A percentile compares a stretch with the other conserved stretches of the same genome.
Conservation (phyloP, 2,888 invertebrate genomes). For the Sarcophaga caerulescens region DNA sequence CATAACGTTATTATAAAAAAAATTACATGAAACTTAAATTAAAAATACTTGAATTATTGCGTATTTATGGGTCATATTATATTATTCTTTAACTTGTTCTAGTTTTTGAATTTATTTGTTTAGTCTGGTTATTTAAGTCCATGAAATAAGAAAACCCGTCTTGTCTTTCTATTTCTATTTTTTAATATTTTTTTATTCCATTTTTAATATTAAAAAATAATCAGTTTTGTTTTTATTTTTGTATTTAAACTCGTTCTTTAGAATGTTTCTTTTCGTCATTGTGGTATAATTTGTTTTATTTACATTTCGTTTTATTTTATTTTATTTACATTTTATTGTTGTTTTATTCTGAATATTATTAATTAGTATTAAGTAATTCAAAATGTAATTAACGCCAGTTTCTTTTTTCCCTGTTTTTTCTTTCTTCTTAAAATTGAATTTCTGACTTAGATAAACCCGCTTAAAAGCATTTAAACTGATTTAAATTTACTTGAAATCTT, state of each 20-base stretch:
- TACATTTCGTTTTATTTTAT: neutral
- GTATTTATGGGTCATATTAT: slow-evolving; percentile 8
- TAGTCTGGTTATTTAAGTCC: neutral
- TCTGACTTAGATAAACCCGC: neutral
- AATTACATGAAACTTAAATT: too few species aligned
- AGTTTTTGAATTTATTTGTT: neutral
- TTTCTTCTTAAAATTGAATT: slow-evolving; percentile 9
- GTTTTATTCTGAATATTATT: too few species aligned
- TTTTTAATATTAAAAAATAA: neutral
- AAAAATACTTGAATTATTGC: too few species aligned
- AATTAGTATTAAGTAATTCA: slow-evolving; percentile 55
- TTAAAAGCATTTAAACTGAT: slow-evolving; percentile 3
- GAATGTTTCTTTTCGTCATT: slow-evolving; percentile 16
- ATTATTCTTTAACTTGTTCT: neutral
- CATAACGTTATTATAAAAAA: too few species aligned
- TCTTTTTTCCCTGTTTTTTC: slow-evolving; percentile 26
- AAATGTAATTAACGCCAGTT: slow-evolving; percentile 49
- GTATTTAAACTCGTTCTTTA: slow-evolving; percentile 35
- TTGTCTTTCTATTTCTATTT: neutral
- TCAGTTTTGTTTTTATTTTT: neutral
- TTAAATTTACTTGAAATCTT: neutral
- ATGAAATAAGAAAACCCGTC: slow-evolving; percentile 28
- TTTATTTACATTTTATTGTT: neutral
- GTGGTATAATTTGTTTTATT: slow-evolving; percentile 26
- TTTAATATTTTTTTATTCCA: too few species aligned